These are phyloP conservation scores for Ommatoiulus sabulosus DNA, from an alignment of 2,888 invertebrate species.

Conservation along the genomic window DNA sequence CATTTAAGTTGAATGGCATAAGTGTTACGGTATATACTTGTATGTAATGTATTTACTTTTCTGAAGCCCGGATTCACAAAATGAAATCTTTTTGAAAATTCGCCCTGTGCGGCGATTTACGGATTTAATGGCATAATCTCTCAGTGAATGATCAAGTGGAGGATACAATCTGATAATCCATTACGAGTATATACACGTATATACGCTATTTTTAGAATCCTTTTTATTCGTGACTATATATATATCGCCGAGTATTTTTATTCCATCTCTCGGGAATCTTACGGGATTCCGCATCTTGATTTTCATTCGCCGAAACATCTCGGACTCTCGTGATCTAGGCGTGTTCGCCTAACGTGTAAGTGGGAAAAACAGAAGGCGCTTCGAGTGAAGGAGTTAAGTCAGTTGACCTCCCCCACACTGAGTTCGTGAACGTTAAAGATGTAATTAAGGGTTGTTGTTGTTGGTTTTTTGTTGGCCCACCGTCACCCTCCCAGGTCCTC, in stretches of 20 bases:
- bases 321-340: not conserved
- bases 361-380: slow-evolving; percentile 43
- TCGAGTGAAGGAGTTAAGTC: slow-evolving; percentile 24
- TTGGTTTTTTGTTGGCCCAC: slow-evolving; percentile 27
- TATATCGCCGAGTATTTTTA: not conserved
- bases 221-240: not conserved
- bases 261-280: not conserved
- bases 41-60: too few species aligned
- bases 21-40: too few species aligned
- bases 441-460: slow-evolving; percentile 42
- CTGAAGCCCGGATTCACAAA: too few species aligned
- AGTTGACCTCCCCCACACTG: slow-evolving; percentile 40
- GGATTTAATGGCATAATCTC: too few species aligned
- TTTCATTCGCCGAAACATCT: not conserved
- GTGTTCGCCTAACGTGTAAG: slow-evolving; percentile 14
- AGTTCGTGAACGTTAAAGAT: slow-evolving; percentile 43
- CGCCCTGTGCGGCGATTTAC: too few species aligned
- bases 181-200: too few species aligned
- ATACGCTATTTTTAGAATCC: too few species aligned
- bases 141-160: too few species aligned
- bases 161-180: too few species aligned
- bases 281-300: not conserved
- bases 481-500: slow-evolving; percentile 43
- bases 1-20: too few species aligned
- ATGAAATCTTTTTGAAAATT: too few species aligned